Base-by-base conservation (phyloP, 2,113 vertebrate genomes). In the Actinemys pallida region DNA sequence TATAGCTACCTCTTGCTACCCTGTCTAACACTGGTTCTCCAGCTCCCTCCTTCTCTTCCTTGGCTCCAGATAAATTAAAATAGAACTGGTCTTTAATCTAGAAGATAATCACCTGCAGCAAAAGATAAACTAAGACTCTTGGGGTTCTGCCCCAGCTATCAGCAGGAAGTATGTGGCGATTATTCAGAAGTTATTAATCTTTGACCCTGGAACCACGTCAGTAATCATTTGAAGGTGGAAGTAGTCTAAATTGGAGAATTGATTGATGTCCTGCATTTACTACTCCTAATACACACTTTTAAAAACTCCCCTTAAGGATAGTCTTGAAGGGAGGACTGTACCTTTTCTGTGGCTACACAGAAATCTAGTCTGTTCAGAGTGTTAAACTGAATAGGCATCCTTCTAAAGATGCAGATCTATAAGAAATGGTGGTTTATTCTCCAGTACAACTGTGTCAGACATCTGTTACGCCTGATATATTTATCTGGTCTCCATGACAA, bases 221-320 rank as follows among this genome's bases (percentile, higher is more conserved):
- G 0, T 1, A 0, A 8, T 76, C 75, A 25, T 75, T 42, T 75
- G 10, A n/a, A 75, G 69, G 11, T 75, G 22, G 39, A 35, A 72
- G 65, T 13, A 9, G n/a, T 72, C 65, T 72, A 20, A 72, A 72
- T 39, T 72, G 65, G 65, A 39, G 7, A n/a, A 72, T 39, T 72
- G n/a, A 72, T 39, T 17, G 65, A 72, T n/a, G 20, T 29, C 25
- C 27, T 59, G 19, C 65, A 72, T 72, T 72, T 72, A n/a, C 65
- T n/a, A n/a, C 16, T 9, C 62, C 16, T 72, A 35, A 39, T 69
- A 31, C 39, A 35, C 16, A 72, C 39, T 39, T 72, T 59, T 72
- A 10, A n/a, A 39, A 72, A 72, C 65, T 72, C n/a, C 65, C 17
- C 5, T 72, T 19, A 19, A 72, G 16, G 14, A 16, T 72, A 72